Conservation (phyloP, 2,113 vertebrate genomes). For the Mugil cephalus region DNA sequence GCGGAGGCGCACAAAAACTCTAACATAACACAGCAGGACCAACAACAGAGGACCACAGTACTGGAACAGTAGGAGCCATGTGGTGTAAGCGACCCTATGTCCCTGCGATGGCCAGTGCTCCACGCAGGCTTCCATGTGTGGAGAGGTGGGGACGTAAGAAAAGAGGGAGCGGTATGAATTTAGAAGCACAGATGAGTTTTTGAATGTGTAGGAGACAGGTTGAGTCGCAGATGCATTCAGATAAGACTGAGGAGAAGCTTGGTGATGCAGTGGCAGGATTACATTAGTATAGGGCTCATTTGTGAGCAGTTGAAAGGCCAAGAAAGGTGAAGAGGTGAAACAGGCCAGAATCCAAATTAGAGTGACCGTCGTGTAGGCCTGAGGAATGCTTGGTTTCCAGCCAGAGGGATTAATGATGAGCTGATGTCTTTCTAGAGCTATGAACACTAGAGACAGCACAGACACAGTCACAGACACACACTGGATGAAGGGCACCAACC, state of each 20-base stretch:
- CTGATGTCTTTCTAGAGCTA: conserved; percentile 94
- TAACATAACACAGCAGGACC: conserved; percentile 90
- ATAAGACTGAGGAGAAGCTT: conserved; percentile 32
- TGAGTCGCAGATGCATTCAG: conserved; percentile 48
- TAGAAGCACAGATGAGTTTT: conserved; percentile 58
- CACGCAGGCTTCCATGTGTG: conserved; percentile 85
- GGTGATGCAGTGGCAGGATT: conserved; percentile 57
- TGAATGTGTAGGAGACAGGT: conserved; percentile 18
- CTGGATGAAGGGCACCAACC: conserved; percentile 90
- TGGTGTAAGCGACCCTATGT: conserved; percentile 88
- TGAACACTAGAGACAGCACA: conserved; percentile 92
- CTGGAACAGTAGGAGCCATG: conserved; percentile 89
- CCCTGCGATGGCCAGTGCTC: conserved; percentile 89
- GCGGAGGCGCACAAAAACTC: conserved; percentile 88
- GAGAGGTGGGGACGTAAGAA: conserved; percentile 50
- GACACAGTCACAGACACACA: conserved; percentile 93
- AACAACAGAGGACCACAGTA: conserved; percentile 89
- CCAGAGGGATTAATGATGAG: conserved; percentile 93
- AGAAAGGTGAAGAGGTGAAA: conserved; percentile 90
- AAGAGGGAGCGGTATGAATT: conserved; percentile 55
- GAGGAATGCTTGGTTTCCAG: conserved; percentile 90
- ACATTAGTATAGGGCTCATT: conserved; percentile 85
- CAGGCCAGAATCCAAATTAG: conserved; percentile 89
- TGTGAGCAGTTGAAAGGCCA: conserved; percentile 87
- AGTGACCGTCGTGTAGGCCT: conserved; percentile 88